Percentiles rank a stretch among this genome's conserved stretches.
phyloP scores from a whole-genome alignment of 2,888 invertebrate genomes.

The Callimorpha dominula region DNA sequence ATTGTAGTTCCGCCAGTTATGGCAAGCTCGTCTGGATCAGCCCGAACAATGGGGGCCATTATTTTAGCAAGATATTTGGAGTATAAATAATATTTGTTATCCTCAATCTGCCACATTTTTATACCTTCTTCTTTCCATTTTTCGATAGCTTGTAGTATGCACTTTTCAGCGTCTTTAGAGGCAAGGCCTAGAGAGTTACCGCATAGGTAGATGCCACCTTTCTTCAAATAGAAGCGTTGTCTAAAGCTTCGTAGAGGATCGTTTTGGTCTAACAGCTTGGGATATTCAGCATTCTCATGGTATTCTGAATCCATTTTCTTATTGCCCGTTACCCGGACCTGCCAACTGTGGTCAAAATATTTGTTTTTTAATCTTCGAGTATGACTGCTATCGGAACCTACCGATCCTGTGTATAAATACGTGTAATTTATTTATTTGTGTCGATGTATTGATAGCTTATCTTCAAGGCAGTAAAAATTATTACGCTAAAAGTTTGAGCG shows the following conservation, averaged over 20 bases:
- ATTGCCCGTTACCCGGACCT: background rate
- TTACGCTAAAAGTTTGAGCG: constrained; percentile 21
- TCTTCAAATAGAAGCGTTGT: constrained; percentile 68
- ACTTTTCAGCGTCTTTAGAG: constrained; percentile 71
- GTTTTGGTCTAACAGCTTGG: constrained; percentile 69
- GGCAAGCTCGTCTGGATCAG: constrained; percentile 68
- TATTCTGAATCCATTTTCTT: constrained; percentile 58
- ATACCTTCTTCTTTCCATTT: constrained; percentile 74
- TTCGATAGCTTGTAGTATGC: constrained; percentile 57
- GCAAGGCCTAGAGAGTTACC: constrained; percentile 78
- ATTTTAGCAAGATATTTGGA: constrained; percentile 63
- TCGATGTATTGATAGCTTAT: constrained; percentile 36
- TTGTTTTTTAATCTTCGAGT: background rate
- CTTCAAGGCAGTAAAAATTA: constrained; percentile 22
- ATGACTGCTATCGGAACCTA: background rate
- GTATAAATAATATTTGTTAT: constrained; percentile 71
- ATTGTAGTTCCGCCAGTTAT: constrained; percentile 68
- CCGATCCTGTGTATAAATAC: constrained; percentile 42
- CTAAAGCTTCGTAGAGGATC: constrained; percentile 69
- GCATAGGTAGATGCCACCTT: constrained; percentile 72
- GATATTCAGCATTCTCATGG: constrained; percentile 62
- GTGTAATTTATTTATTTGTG: constrained; percentile 27
- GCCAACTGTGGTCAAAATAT: background rate
- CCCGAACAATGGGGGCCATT: constrained; percentile 74
- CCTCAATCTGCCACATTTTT: constrained; percentile 69